Evolutionary conservation across 2,888 invertebrate genomes (phyloP).

Genomic region (Unio pictorum): DNA sequence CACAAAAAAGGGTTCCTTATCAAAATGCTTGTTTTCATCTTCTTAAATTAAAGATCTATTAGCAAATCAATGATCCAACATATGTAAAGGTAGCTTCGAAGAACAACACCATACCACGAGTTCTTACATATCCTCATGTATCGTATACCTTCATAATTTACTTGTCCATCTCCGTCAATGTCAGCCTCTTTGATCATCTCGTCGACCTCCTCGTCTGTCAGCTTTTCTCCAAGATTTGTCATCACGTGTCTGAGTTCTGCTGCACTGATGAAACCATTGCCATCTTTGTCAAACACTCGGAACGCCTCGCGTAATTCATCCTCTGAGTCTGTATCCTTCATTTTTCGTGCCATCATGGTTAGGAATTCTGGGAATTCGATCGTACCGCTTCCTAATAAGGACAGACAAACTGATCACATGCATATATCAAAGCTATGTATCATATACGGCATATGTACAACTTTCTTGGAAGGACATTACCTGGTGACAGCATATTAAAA

Average conservation of each 20-base stretch:
- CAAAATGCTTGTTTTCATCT: too few relatives aligned
- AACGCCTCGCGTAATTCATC: conserved; percentile 99
- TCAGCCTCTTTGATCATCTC: conserved; percentile 99
- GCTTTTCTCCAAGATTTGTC: conserved; percentile 99
- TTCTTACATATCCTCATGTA: too few relatives aligned
- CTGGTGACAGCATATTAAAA: not conserved
- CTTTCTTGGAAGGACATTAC: not conserved
- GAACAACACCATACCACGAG: too few relatives aligned
- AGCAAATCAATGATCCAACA: too few relatives aligned
- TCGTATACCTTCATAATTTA: conserved; percentile 88
- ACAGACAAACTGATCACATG: not conserved
- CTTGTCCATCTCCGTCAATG: conserved; percentile 99
- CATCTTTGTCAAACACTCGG: conserved; percentile 98
- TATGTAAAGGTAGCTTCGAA: too few relatives aligned
- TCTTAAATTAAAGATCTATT: too few relatives aligned
- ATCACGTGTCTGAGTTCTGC: conserved; percentile 99
- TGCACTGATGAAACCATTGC: conserved; percentile 98
- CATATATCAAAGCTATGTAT: too few relatives aligned
- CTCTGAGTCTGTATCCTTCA: conserved; percentile 99
- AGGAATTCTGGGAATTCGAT: conserved; percentile 99
- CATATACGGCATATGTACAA: too few relatives aligned
- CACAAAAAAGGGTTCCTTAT: too few relatives aligned
- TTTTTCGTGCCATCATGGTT: conserved; percentile 99
- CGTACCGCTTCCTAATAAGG: conserved; percentile 91
- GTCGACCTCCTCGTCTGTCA: conserved; percentile 99